phyloP scores from a whole-genome alignment of 2,113 vertebrate species.

The Mustelus asterias region DNA sequence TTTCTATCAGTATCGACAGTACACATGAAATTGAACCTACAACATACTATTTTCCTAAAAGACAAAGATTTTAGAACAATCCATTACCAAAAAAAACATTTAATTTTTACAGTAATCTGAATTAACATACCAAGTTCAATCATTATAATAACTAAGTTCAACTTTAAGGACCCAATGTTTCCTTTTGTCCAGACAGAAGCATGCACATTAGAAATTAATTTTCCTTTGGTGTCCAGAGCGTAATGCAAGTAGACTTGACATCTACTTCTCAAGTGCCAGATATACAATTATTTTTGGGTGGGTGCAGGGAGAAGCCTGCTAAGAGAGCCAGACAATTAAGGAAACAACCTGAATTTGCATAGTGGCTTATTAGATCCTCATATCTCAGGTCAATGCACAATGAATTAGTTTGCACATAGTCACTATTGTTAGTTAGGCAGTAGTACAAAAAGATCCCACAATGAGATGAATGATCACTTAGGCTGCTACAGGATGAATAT shows the following conservation, averaged over 20 bases:
- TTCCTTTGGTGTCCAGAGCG: not conserved
- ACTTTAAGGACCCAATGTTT: conserved; percentile 10
- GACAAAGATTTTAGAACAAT: not conserved
- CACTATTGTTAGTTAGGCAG: not conserved
- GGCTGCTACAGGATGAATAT: not conserved
- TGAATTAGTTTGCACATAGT: not conserved
- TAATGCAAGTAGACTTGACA: not conserved
- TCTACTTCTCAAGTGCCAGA: not conserved
- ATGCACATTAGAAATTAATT: not conserved
- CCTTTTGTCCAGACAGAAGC: not conserved
- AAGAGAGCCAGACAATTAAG: not conserved
- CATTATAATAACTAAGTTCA: not conserved
- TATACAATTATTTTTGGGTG: not conserved
- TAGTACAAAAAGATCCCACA: not conserved
- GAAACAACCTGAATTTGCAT: not conserved
- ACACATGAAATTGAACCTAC: conserved; percentile 7
- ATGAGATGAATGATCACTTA: not conserved
- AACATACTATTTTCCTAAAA: conserved; percentile 20
- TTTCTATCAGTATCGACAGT: not conserved
- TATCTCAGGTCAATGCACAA: not conserved
- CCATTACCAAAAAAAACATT: conserved; percentile 5
- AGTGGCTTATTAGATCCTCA: not conserved
- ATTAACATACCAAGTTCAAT: conserved; percentile 12
- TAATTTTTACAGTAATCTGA: conserved; percentile 13
- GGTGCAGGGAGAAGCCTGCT: not conserved